Evolutionary conservation across 2,797 vertebrate genomes (phyloP).

Genomic region (Gobionotothen gibberifrons): DNA sequence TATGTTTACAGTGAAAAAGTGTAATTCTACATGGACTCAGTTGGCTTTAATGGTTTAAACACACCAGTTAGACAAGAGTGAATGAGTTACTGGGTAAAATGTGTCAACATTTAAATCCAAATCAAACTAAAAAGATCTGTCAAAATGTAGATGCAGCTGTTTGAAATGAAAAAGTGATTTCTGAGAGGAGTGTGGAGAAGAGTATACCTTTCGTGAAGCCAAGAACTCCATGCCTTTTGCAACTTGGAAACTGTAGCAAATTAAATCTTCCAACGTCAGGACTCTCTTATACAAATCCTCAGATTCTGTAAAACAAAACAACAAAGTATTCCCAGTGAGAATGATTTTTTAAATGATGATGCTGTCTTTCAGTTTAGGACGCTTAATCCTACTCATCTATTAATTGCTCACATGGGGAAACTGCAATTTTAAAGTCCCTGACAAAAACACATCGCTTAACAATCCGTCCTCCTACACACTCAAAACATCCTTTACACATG

Average conservation of each 20-base stretch:
- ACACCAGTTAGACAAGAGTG: no score
- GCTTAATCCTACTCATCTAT: conserved; percentile 25
- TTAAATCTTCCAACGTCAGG: conserved; percentile 93
- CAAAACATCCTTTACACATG: conserved; percentile 68
- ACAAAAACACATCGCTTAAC: conserved; percentile 11
- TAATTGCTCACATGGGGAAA: conserved; percentile 15
- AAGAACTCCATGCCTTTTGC: conserved; percentile 97
- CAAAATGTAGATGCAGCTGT: not conserved
- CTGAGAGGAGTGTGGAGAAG: not conserved
- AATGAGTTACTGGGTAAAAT: not conserved
- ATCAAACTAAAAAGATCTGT: not conserved
- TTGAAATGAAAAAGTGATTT: conserved; percentile 4
- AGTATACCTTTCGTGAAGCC: conserved; percentile 92
- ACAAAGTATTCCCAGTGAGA: conserved; percentile 31
- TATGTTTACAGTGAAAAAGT: not conserved
- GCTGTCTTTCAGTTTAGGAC: conserved; percentile 13
- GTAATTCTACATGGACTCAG: not conserved
- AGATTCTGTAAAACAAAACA: conserved; percentile 83
- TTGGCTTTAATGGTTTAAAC: no score
- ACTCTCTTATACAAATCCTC: conserved; percentile 93
- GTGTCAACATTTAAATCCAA: conserved; percentile 16
- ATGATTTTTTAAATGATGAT: conserved; percentile 15
- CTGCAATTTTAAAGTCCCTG: conserved; percentile 8
- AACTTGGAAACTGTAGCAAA: conserved; percentile 97
- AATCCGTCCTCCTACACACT: conserved; percentile 46